phyloP scores from a whole-genome alignment of 2,113 vertebrate genomes.

The Platysternon megacephalum region DNA sequence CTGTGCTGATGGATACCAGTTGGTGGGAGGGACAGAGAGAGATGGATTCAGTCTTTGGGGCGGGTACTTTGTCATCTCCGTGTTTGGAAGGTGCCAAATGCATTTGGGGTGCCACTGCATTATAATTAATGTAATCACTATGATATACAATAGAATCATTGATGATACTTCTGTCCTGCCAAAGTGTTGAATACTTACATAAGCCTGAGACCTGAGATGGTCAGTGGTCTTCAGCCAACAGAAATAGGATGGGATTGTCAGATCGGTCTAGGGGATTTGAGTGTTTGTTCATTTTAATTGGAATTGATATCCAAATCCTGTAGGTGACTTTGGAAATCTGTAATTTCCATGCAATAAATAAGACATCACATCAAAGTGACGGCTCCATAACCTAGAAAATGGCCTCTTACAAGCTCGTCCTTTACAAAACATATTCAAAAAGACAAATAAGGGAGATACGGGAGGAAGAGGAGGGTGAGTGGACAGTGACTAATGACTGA shows the following conservation, averaged over 20 bases:
- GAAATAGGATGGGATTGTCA: not conserved
- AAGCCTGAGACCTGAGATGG: no score
- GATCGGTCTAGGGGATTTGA: not conserved
- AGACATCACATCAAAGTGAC: not conserved
- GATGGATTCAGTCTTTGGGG: not conserved
- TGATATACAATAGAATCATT: not conserved
- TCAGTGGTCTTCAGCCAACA: not conserved
- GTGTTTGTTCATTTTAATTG: not conserved
- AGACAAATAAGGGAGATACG: not conserved
- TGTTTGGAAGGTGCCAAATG: not conserved
- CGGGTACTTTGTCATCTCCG: not conserved
- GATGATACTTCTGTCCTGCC: no score
- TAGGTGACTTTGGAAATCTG: not conserved
- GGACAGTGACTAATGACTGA: not conserved
- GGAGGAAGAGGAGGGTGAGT: not conserved
- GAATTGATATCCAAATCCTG: not conserved
- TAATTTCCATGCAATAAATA: not conserved
- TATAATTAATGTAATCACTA: not conserved
- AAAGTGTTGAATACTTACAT: not conserved
- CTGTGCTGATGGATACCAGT: no score
- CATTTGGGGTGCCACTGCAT: not conserved
- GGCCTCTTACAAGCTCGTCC: not conserved
- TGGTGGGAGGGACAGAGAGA: not conserved
- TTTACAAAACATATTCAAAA: not conserved
- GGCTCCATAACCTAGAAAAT: not conserved